These are phyloP conservation scores for Simalia tracyae DNA, from an alignment of 2,797 vertebrate genomes.

Conservation along the genomic window DNA sequence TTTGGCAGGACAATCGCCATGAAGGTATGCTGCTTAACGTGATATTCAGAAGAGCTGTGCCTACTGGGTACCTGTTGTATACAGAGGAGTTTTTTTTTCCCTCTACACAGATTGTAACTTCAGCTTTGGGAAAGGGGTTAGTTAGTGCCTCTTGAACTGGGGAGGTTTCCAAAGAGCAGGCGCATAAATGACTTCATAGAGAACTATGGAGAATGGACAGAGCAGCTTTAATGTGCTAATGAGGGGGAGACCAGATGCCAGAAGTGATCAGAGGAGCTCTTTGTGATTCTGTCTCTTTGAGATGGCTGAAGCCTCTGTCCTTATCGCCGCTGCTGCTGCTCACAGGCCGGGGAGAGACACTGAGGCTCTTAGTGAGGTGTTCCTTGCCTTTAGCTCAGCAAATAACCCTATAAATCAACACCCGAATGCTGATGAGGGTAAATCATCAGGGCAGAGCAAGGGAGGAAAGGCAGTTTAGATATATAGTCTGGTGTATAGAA, in stretches of 20 bases:
- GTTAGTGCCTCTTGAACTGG: constrained; percentile 74
- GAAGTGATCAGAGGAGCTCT: constrained; percentile 71
- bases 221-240: constrained; percentile 81
- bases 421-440: constrained; percentile 55
- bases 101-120: constrained; percentile 44
- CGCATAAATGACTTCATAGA: constrained; percentile 72
- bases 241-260: constrained; percentile 77
- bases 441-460: constrained; percentile 37
- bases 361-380: constrained; percentile 69
- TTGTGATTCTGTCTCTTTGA: constrained; percentile 70
- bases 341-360: constrained; percentile 65
- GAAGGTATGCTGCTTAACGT: constrained; percentile 38
- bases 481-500: constrained; percentile 3
- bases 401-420: constrained; percentile 59
- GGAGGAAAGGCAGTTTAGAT: constrained; percentile 19
- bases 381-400: constrained; percentile 62
- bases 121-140: constrained; percentile 64
- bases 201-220: constrained; percentile 67
- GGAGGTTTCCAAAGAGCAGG: constrained; percentile 66
- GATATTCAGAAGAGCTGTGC: constrained; percentile 1
- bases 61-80: constrained; percentile 46
- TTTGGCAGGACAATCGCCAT: neutral
- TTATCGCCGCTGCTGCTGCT: constrained; percentile 52
- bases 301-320: constrained; percentile 75
- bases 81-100: constrained; percentile 36